phyloP scores from a whole-genome alignment of 2,888 invertebrate genomes.

The Zaprionus lineosus region DNA sequence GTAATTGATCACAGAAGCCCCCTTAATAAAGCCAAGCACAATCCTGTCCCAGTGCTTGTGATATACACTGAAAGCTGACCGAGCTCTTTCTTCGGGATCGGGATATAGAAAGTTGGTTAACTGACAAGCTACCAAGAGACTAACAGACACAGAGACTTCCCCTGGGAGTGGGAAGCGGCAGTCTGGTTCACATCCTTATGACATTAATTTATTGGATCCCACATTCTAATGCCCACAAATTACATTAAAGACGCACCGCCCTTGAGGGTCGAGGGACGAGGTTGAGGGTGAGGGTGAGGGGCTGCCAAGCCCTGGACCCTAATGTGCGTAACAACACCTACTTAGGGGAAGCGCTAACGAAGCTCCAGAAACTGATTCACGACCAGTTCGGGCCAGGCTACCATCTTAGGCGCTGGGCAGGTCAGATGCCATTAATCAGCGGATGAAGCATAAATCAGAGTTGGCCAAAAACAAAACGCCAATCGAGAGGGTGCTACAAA shows the following conservation, averaged over 20 bases:
- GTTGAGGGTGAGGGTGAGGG: too few relatives aligned
- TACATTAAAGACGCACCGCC: slow-evolving; percentile 52
- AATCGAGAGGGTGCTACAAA: slow-evolving; percentile 67
- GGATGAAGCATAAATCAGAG: too few relatives aligned
- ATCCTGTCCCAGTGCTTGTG: slow-evolving; percentile 47
- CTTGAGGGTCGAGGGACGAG: too few relatives aligned
- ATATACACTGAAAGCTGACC: slow-evolving; percentile 34
- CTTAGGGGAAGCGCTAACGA: slow-evolving; percentile 53
- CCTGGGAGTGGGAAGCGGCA: too few relatives aligned
- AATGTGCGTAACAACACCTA: slow-evolving; percentile 77
- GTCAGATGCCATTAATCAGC: slow-evolving; percentile 62
- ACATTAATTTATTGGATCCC: too few relatives aligned
- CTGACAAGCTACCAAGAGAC: too few relatives aligned
- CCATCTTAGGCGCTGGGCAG: slow-evolving; percentile 24
- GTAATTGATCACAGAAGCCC: slow-evolving; percentile 55
- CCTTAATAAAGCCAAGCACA: slow-evolving; percentile 56
- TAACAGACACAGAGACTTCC: too few relatives aligned
- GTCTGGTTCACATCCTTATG: too few relatives aligned
- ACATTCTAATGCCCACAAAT: slow-evolving; percentile 67
- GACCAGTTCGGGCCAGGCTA: too few relatives aligned
- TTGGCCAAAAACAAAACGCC: slow-evolving; percentile 35
- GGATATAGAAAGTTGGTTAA: too few relatives aligned
- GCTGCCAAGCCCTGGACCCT: slow-evolving; percentile 18
- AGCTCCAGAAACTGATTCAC: slow-evolving; percentile 47
- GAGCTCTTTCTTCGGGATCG: not conserved